Conservation (phyloP, 1,140 invertebrate genomes). For the Gryllus bimaculatus region DNA sequence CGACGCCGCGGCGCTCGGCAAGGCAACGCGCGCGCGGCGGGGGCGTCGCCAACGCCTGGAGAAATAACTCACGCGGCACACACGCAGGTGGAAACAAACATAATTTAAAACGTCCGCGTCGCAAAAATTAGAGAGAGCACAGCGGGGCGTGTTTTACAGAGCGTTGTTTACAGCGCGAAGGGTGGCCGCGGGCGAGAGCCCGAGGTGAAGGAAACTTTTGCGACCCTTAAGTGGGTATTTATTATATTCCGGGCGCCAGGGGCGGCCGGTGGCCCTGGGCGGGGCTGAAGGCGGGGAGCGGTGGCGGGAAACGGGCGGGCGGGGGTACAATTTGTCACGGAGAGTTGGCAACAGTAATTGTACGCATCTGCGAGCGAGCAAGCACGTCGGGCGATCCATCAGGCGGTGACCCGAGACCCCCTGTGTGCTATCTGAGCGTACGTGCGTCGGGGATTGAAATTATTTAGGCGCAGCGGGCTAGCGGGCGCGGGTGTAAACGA, state of each 20-base stretch:
- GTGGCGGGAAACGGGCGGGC: neutral
- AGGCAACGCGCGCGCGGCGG: no score
- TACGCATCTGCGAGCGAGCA: slow-evolving; percentile 2
- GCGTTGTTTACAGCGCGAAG: neutral
- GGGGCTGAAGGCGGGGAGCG: no score
- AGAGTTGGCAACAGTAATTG: slow-evolving; percentile 4
- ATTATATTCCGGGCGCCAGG: neutral
- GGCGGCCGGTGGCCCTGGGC: no score
- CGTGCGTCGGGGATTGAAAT: neutral
- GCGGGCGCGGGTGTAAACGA: neutral
- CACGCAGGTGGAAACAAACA: slow-evolving; percentile 3
- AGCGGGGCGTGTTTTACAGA: neutral
- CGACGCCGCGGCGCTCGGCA: neutral
- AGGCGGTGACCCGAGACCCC: neutral
- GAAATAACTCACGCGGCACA: neutral
- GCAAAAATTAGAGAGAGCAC: slow-evolving; percentile 1
- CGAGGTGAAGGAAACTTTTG: neutral
- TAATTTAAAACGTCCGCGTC: neutral
- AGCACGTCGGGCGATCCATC: neutral
- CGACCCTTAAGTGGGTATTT: neutral
- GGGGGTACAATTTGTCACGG: neutral
- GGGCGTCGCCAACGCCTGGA: neutral
- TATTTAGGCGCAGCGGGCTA: neutral
- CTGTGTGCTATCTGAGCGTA: neutral
- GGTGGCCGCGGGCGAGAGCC: no score